Evolutionary conservation across 1,140 invertebrate species (phyloP), one percentile per base, ranked within the genome.

Genomic region (Campodea augens): DNA sequence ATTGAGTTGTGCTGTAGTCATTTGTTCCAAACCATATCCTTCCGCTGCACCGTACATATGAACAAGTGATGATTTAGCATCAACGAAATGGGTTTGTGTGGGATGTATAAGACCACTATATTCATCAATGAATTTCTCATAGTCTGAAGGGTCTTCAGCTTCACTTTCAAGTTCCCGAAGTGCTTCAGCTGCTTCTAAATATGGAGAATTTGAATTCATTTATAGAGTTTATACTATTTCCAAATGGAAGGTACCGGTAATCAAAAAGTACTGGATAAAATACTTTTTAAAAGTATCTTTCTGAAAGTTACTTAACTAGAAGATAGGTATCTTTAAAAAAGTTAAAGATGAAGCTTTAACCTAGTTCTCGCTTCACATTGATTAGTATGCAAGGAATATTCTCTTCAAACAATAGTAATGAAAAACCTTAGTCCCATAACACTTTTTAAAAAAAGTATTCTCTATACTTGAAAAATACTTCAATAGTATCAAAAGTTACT

Each of bases 111-210:
- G 18, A n/a, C 18, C 18, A 3, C n/a, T 19, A 13, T 21, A 41
- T 15, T 41, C 18, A 7, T 23, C 37, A 19, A 40, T 15, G 25
- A 5, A 19, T 44, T 46, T 44, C 25, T 52, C 49, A 25, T 48
- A 52, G 4, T 25, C 42, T 21, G 21, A 7, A 7, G 12, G 23
- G 18, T 45, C 47, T 40, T 51, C 49, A 10, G 24, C 3, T 22
- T 51, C 38, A 41, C 47, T 41, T 32, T 52, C 51, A 13, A 52
- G 20, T 21, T 47, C 41, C 23, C 25, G 23, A 2, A 52, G 38
- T 38, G 44, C 41, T 5, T 40, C 25, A 25, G 49, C 49, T 12
- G 51, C 48, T 15, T 39, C 22, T 21, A 37, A 4, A 10, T 37
- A 18, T 37, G 36, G 36, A 37, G n/a, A 37, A 19, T 10, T 37